These are phyloP conservation scores for Clistopyga incitator DNA, from an alignment of 2,888 invertebrate genomes.

Conservation along the genomic window DNA sequence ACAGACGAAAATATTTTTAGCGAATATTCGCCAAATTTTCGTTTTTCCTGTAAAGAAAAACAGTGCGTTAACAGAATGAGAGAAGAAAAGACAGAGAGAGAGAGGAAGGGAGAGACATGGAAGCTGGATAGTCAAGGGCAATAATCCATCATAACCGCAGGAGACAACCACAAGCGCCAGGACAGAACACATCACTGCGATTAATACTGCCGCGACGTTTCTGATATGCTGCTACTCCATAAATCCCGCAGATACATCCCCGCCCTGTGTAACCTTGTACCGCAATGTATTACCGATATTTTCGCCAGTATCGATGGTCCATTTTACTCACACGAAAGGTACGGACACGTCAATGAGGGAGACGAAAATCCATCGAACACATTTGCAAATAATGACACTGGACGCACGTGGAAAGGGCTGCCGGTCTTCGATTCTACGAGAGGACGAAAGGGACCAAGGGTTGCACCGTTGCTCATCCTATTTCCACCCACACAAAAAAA, in stretches of 20 bases:
- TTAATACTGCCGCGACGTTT: constrained; percentile 16
- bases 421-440: not conserved
- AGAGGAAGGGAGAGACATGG: not conserved
- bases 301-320: constrained; percentile 13
- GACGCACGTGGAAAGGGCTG: constrained; percentile 28
- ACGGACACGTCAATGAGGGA: constrained; percentile 1
- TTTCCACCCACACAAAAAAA: not conserved
- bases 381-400: constrained; percentile 39
- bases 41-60: not conserved
- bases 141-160: constrained; percentile 33
- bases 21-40: not conserved
- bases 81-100: not conserved
- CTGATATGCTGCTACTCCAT: constrained; percentile 17
- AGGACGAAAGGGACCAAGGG: not conserved
- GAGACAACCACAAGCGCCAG: constrained; percentile 19
- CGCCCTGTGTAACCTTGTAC: constrained; percentile 9
- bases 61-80: not conserved
- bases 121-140: constrained; percentile 1
- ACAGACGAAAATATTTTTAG: not conserved
- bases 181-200: constrained; percentile 33
- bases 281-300: constrained; percentile 14
- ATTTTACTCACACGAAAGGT: not conserved
- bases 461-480: not conserved
- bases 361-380: constrained; percentile 34
- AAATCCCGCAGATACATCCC: constrained; percentile 12